A percentile compares a stretch with the other conserved stretches of the same genome.
These are phyloP conservation scores for Chloroclystis v-ata DNA, from an alignment of 2,888 invertebrate species.

Conservation along the genomic window DNA sequence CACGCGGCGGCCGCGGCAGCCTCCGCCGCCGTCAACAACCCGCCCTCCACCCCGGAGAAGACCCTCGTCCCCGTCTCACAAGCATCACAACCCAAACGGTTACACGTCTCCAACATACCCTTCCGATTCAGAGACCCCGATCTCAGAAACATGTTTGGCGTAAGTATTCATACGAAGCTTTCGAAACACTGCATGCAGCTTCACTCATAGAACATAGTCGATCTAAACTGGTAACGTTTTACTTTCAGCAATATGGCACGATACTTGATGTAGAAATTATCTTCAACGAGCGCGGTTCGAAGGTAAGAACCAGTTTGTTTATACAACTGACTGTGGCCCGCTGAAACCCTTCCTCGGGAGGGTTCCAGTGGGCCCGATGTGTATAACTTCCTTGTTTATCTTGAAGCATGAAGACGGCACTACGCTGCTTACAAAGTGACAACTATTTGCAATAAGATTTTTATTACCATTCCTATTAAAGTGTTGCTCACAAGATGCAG, in stretches of 20 bases:
- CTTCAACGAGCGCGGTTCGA: constrained; percentile 99
- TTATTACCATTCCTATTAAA: neutral
- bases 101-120: constrained; percentile 99
- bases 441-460: neutral
- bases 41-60: constrained; percentile 63
- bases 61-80: constrained; percentile 74
- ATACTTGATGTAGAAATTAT: constrained; percentile 99
- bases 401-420: constrained; percentile 20
- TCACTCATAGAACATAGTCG: constrained; percentile 23
- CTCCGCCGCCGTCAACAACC: constrained; percentile 51
- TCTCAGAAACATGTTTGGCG: constrained; percentile 98
- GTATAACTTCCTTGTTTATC: constrained; percentile 26
- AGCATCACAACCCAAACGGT: constrained; percentile 89
- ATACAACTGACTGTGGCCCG: constrained; percentile 45
- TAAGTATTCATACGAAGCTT: constrained; percentile 76
- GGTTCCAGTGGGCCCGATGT: constrained; percentile 53
- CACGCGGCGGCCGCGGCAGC: constrained; percentile 69
- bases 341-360: constrained; percentile 46
- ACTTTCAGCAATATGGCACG: constrained; percentile 96
- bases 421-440: neutral
- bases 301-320: constrained; percentile 85
- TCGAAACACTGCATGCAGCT: constrained; percentile 39
- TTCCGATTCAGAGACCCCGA: constrained; percentile 99
- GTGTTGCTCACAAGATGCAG: neutral
- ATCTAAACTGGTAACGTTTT: constrained; percentile 50